Percentiles rank a stretch among this genome's conserved stretches.
Evolutionary conservation across 2,888 invertebrate genomes (phyloP).

Genomic region (Encarsia formosa): DNA sequence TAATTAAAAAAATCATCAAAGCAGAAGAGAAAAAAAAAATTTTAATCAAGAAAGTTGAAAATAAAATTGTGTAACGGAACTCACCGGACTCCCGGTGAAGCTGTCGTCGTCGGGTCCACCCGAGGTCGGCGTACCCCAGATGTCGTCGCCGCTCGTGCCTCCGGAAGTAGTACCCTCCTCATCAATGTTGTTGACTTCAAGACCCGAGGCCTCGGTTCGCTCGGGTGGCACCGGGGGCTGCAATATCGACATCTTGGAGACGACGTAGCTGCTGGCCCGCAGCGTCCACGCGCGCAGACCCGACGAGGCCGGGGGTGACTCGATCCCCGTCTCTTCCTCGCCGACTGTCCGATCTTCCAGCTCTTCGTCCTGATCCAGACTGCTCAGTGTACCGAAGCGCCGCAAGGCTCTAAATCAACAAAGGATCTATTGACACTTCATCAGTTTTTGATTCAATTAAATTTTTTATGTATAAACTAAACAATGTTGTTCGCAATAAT

Average conservation of each 20-base stretch:
- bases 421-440: no score
- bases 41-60: neutral
- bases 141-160: constrained; percentile 79
- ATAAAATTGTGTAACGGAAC: constrained; percentile 15
- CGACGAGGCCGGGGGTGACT: constrained; percentile 49
- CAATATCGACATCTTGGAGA: constrained; percentile 70
- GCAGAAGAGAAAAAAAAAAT: no score
- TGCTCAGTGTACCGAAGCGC: constrained; percentile 52
- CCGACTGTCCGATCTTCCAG: constrained; percentile 16
- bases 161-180: constrained; percentile 82
- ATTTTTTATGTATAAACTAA: no score
- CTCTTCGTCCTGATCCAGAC: constrained; percentile 50
- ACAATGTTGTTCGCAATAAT: no score
- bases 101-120: constrained; percentile 77
- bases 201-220: constrained; percentile 42
- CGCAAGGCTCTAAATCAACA: constrained; percentile 44
- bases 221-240: constrained; percentile 48
- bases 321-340: constrained; percentile 27
- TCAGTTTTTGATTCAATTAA: no score
- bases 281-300: constrained; percentile 73
- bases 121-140: constrained; percentile 86
- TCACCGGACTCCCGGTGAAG: constrained; percentile 47
- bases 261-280: constrained; percentile 74
- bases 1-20: no score
- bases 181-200: constrained; percentile 48